phyloP scores from a whole-genome alignment of 2,113 vertebrate species.

The Mastomys coucha region DNA sequence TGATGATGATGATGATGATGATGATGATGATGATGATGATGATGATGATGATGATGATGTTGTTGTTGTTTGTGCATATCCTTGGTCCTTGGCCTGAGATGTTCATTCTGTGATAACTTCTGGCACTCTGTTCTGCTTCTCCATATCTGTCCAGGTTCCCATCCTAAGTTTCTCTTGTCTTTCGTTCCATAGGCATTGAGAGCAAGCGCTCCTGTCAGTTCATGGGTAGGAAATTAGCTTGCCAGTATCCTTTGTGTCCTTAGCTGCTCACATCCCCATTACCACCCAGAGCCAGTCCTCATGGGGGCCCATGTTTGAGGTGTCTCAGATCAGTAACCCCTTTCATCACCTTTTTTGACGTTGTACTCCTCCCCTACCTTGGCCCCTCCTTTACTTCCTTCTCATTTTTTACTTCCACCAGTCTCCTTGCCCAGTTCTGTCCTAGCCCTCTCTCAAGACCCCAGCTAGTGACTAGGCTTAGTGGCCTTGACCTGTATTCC shows the following conservation, averaged over 20 bases:
- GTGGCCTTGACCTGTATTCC: neutral
- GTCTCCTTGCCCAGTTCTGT: neutral
- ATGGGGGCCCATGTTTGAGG: neutral
- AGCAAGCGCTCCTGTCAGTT: neutral
- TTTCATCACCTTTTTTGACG: neutral
- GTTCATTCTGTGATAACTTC: too few relatives aligned
- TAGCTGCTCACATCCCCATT: neutral
- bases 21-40: neutral
- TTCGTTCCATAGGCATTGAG: neutral
- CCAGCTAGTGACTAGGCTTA: neutral
- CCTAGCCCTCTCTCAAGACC: neutral
- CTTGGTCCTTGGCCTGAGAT: neutral
- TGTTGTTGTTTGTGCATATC: neutral
- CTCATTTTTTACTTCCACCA: neutral
- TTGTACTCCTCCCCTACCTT: neutral
- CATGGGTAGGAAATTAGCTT: neutral
- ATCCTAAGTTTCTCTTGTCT: neutral
- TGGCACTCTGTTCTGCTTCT: neutral
- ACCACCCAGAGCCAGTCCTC: too few relatives aligned
- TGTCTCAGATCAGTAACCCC: neutral
- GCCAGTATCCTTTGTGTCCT: neutral
- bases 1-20: neutral
- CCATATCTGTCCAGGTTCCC: neutral
- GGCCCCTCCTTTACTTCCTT: neutral
- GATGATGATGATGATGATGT: too few relatives aligned